phyloP scores from a whole-genome alignment of 1,140 invertebrate species.

The Apolygus lucorum region DNA sequence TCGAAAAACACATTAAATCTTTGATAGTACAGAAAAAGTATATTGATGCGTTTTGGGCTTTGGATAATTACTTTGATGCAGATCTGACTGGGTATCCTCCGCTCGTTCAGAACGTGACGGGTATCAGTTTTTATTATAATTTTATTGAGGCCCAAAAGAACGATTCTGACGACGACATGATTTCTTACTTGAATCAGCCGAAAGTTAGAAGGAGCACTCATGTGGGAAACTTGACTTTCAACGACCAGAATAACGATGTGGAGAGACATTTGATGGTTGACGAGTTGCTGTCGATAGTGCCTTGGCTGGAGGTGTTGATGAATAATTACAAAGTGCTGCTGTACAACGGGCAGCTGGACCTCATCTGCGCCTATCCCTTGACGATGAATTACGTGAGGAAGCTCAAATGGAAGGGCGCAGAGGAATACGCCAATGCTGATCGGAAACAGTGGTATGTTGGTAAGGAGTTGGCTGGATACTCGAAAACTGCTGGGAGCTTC shows the following conservation, averaged over 20 bases:
- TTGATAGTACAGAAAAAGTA: constrained; percentile 10
- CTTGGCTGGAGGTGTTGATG: constrained; percentile 60
- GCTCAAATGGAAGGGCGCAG: constrained; percentile 55
- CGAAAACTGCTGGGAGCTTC: constrained; percentile 43
- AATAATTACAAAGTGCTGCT: constrained; percentile 55
- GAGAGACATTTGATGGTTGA: constrained; percentile 62
- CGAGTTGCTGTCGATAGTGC: constrained; percentile 72
- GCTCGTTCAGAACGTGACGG: constrained; percentile 65
- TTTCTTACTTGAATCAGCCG: too few species aligned
- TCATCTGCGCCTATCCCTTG: too few species aligned
- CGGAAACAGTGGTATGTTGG: constrained; percentile 37
- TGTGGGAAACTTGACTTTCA: constrained; percentile 59
- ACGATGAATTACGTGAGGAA: constrained; percentile 55
- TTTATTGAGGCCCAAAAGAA: constrained; percentile 51
- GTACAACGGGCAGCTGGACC: too few species aligned
- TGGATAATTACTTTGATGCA: constrained; percentile 25
- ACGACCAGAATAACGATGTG: constrained; percentile 44
- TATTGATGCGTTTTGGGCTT: constrained; percentile 19
- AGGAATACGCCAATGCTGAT: constrained; percentile 53
- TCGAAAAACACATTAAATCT: constrained; percentile 23
- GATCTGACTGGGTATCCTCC: constrained; percentile 14
- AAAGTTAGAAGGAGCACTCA: constrained; percentile 71
- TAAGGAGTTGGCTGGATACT: constrained; percentile 30
- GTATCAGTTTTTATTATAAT: constrained; percentile 70
- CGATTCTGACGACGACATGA: constrained; percentile 5